Percentiles rank a stretch among this genome's conserved stretches.
These are phyloP conservation scores for Prionailurus bengalensis DNA, from an alignment of 2,113 vertebrate species.

Conservation along the genomic window DNA sequence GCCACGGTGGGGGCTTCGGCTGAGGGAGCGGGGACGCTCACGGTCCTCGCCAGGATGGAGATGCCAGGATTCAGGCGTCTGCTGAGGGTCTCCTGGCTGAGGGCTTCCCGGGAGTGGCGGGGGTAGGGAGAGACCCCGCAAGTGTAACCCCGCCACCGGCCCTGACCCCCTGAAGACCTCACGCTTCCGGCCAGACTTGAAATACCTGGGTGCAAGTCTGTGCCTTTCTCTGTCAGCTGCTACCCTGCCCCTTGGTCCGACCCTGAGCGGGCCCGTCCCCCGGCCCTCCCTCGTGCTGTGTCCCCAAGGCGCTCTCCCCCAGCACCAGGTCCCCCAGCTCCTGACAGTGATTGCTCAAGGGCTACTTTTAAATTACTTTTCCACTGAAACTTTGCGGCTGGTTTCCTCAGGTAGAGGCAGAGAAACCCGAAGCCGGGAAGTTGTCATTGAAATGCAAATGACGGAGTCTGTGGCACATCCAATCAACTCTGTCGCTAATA, in stretches of 20 bases:
- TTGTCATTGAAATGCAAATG: constrained; percentile 79
- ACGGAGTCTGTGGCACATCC: constrained; percentile 64
- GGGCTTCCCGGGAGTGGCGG: background rate
- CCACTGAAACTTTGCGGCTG: constrained; percentile 33
- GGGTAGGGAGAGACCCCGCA: background rate
- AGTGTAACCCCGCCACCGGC: background rate
- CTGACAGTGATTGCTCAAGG: background rate
- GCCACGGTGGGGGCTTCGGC: accelerated
- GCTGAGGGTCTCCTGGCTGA: background rate
- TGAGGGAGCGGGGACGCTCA: accelerated
- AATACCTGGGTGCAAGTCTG: background rate
- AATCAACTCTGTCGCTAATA: constrained; percentile 75
- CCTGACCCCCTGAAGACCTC: background rate
- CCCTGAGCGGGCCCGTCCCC: background rate
- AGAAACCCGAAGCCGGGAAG: constrained; percentile 63
- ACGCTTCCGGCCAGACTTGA: accelerated
- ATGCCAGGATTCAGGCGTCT: too few relatives aligned
- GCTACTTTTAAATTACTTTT: background rate
- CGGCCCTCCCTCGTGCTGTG: background rate
- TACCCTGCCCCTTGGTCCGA: background rate
- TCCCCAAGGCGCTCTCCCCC: background rate
- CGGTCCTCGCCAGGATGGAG: background rate
- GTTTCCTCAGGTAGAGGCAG: background rate
- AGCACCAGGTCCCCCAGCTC: background rate
- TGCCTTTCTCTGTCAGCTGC: background rate